These are phyloP conservation scores for Myzus persicae DNA, from an alignment of 1,140 invertebrate genomes.

Conservation along the genomic window DNA sequence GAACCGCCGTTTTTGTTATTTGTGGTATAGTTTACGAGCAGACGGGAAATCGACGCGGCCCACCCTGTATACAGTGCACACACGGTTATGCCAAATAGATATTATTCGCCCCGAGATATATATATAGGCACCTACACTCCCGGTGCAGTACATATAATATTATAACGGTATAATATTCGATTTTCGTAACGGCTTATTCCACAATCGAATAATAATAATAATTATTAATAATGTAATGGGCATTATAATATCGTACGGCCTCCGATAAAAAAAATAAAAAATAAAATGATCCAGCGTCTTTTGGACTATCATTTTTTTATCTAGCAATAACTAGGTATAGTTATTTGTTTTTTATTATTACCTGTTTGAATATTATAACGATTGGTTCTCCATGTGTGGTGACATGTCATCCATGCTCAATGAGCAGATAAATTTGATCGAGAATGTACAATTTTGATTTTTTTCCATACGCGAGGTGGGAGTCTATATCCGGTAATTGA, in stretches of 20 bases:
- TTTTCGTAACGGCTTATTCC: neutral
- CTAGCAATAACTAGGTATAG: too few species aligned
- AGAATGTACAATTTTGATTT: too few species aligned
- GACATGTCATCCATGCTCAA: too few species aligned
- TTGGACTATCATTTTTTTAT: too few species aligned
- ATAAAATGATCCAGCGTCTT: neutral
- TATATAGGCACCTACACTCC: neutral
- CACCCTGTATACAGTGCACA: neutral
- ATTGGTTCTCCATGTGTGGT: too few species aligned
- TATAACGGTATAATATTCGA: neutral
- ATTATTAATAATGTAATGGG: neutral
- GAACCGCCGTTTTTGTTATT: neutral
- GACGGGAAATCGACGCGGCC: neutral
- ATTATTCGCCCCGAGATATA: neutral
- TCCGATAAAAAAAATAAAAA: neutral
- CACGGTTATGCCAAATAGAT: neutral
- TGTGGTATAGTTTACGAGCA: neutral
- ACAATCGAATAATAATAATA: neutral
- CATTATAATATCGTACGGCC: neutral
- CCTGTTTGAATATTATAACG: too few species aligned
- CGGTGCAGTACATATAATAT: neutral
- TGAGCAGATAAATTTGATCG: too few species aligned
- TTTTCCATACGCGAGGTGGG: too few species aligned
- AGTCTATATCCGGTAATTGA: too few species aligned
- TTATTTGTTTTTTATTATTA: too few species aligned